Conservation (phyloP, 2,888 invertebrate genomes). For the Phania funesta region DNA sequence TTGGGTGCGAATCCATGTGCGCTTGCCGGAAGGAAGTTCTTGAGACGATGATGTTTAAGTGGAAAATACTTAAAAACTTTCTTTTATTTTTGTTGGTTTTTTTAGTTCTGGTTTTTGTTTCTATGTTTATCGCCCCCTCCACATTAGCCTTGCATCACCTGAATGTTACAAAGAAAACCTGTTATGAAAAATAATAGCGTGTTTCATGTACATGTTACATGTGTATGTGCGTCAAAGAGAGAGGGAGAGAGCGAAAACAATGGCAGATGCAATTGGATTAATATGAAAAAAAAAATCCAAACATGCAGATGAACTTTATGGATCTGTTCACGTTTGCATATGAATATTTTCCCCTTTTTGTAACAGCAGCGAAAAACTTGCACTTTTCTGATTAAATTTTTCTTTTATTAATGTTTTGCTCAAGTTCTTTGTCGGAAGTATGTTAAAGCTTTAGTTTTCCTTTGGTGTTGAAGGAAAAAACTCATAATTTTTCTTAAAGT, state of each 20-base stretch:
- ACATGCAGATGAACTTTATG: conserved; percentile 20
- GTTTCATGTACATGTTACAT: neutral
- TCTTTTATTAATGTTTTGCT: conserved; percentile 16
- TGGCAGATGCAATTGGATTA: neutral
- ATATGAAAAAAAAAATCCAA: conserved; percentile 4
- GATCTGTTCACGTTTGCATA: neutral
- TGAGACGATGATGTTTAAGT: conserved; percentile 65
- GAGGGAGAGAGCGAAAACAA: neutral
- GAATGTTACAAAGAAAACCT: conserved; percentile 8
- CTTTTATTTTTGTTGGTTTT: conserved; percentile 43
- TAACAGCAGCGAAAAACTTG: conserved; percentile 34
- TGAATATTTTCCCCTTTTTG: conserved; percentile 8
- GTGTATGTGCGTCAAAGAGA: neutral
- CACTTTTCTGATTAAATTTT: conserved; percentile 50
- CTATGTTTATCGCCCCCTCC: too few species aligned
- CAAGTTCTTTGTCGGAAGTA: conserved; percentile 15
- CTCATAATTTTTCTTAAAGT: neutral
- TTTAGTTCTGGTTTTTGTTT: neutral
- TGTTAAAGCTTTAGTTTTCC: conserved; percentile 30
- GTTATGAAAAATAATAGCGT: conserved; percentile 11
- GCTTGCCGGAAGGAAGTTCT: conserved; percentile 65
- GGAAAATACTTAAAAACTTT: conserved; percentile 61
- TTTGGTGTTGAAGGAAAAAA: conserved; percentile 19
- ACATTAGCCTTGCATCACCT: neutral
- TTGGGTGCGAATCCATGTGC: conserved; percentile 47